These are phyloP conservation scores for Coptotermes formosanus DNA, from an alignment of 1,140 invertebrate species.

Conservation along the genomic window DNA sequence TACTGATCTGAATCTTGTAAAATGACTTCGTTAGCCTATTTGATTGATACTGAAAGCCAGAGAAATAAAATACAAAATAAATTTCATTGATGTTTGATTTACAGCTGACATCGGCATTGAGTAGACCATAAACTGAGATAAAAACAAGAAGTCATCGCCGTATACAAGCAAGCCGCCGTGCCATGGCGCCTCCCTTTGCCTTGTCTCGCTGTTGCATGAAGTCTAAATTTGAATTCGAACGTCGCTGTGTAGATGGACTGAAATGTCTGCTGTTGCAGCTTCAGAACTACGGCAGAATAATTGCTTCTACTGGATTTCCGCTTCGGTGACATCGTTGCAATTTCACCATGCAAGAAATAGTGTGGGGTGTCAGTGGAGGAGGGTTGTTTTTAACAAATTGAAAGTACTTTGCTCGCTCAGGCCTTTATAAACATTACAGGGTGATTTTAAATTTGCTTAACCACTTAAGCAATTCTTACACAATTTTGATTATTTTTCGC, in stretches of 20 bases:
- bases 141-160: too few relatives aligned
- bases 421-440: neutral
- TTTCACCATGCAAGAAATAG: conserved; percentile 7
- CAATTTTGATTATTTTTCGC: too few relatives aligned
- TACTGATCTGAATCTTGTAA: too few relatives aligned
- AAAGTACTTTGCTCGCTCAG: neutral
- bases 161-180: too few relatives aligned
- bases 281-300: conserved; percentile 14
- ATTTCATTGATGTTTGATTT: too few relatives aligned
- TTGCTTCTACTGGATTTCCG: conserved; percentile 9
- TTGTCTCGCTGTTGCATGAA: neutral
- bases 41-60: too few relatives aligned
- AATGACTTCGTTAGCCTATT: too few relatives aligned
- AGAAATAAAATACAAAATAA: too few relatives aligned
- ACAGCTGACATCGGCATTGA: too few relatives aligned
- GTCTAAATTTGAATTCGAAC: neutral
- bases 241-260: neutral
- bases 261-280: neutral
- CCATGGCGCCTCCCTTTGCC: too few relatives aligned
- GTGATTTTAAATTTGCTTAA: neutral
- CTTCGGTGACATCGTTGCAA: conserved; percentile 4
- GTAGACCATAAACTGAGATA: too few relatives aligned
- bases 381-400: conserved; percentile 17
- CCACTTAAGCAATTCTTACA: too few relatives aligned
- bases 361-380: neutral